Evolutionary conservation across 2,888 invertebrate species (phyloP), one percentile per base, ranked within the genome.

Genomic region (Aromia moschata): DNA sequence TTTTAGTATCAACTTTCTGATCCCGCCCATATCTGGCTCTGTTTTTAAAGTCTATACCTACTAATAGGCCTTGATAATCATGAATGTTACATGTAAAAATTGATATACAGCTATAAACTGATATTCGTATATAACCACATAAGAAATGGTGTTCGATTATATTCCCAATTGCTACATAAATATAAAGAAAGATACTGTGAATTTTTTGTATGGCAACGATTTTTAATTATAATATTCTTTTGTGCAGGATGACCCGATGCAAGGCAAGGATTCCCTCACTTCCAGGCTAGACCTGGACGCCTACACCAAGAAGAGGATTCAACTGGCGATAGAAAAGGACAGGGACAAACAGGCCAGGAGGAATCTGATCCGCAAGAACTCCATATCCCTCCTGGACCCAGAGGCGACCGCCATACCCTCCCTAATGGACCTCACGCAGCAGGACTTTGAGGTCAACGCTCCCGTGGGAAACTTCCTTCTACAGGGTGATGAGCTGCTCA

Each of bases 391-490:
- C 15, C 69, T 83, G 46, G 79, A 81, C 49, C 80, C 82, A 1
- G 80, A 81, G 20, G 76, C 77, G 4, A 67, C 74, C 3, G 74
- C 75, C 2, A 79, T 83, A 55, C 78, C 81, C 3, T 82, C 82
- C 1, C 69, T 84, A 38, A 62, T 81, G 63, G 83, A 83, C 68
- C 74, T 84, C 36, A 84, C 83, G 1, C 81, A 83, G 61, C 83
- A 82, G 64, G 84, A 84, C 69, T 84, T 79, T 65, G 84, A 84
- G 63, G 84, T 85, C 12, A 85, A 85, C 67, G 84, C 84, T 9
- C 84, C 84, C 1, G 79, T 83, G 3, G 68, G 77, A 54, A 77
- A 71, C 54, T 70, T 74, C 15, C 75, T 84, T 31, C 72, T 84
- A 15, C 82, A 83, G 60, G 84, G 84, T 7, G 79, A 81, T 49